Evolutionary conservation across 1,140 invertebrate genomes (phyloP).

Genomic region (Ips typographus): DNA sequence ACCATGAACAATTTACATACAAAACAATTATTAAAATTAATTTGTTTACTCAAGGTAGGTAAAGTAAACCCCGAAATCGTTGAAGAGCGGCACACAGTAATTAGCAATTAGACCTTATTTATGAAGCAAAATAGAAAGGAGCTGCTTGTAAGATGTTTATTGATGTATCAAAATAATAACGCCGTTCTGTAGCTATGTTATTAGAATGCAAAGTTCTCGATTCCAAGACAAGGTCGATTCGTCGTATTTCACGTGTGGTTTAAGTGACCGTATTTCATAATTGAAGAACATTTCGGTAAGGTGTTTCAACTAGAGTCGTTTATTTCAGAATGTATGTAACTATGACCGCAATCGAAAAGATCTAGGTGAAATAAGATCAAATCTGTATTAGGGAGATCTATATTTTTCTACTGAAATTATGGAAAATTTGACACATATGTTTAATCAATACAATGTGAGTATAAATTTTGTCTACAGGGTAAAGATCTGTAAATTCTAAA

Average conservation of each 20-base stretch:
- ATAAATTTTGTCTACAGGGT: neutral
- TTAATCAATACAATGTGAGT: neutral
- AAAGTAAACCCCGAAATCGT: slow-evolving; percentile 27
- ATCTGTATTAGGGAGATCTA: neutral
- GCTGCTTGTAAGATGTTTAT: slow-evolving; percentile 7
- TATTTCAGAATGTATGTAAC: neutral
- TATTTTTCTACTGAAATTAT: neutral
- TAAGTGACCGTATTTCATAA: neutral
- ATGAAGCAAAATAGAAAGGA: slow-evolving; percentile 8
- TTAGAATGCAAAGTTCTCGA: slow-evolving; percentile 5
- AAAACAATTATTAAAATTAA: too few species aligned
- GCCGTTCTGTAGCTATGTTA: neutral
- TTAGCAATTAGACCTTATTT: neutral
- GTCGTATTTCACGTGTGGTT: slow-evolving; percentile 2
- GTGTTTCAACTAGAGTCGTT: neutral
- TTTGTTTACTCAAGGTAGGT: too few species aligned
- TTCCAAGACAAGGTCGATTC: slow-evolving; percentile 6
- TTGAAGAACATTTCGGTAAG: neutral
- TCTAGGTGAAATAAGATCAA: neutral
- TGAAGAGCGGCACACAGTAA: too few species aligned
- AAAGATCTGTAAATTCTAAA: neutral
- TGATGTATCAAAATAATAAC: slow-evolving; percentile 8
- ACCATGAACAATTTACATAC: too few species aligned
- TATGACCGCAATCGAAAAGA: neutral
- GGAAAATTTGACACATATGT: neutral